These are phyloP conservation scores for Gavia stellata DNA, from an alignment of 2,113 vertebrate species.

Conservation along the genomic window DNA sequence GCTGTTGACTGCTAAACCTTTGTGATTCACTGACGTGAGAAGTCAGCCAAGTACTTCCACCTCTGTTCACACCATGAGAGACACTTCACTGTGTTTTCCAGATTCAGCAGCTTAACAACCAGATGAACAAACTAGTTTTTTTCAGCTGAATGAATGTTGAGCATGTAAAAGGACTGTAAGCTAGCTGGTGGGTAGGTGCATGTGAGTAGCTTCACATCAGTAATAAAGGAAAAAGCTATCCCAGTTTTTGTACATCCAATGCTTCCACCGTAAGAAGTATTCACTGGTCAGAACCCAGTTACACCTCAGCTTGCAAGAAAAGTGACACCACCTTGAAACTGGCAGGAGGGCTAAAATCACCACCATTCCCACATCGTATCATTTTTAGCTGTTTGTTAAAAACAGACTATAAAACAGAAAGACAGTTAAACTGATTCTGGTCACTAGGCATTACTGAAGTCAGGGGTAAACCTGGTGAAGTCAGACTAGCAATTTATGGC, in stretches of 20 bases:
- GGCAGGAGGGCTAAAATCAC: neutral
- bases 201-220: neutral
- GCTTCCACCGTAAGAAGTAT: neutral
- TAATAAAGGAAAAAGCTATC: neutral
- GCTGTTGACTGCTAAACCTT: neutral
- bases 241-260: no score
- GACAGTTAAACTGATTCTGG: neutral
- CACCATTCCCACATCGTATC: neutral
- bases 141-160: neutral
- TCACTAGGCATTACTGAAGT: neutral
- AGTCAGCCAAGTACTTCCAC: neutral
- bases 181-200: neutral
- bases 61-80: neutral
- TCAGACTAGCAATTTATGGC: neutral
- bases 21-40: no score
- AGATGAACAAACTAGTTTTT: neutral
- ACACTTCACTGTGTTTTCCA: neutral
- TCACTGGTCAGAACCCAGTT: neutral
- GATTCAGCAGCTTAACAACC: neutral
- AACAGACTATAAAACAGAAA: neutral
- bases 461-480: neutral
- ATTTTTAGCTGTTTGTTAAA: neutral
- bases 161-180: neutral
- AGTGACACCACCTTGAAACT: neutral
- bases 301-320: neutral